Percentiles rank a stretch among this genome's conserved stretches.
These are phyloP conservation scores for Poecilobothrus nobilitatus DNA, from an alignment of 2,888 invertebrate species.

Conservation along the genomic window DNA sequence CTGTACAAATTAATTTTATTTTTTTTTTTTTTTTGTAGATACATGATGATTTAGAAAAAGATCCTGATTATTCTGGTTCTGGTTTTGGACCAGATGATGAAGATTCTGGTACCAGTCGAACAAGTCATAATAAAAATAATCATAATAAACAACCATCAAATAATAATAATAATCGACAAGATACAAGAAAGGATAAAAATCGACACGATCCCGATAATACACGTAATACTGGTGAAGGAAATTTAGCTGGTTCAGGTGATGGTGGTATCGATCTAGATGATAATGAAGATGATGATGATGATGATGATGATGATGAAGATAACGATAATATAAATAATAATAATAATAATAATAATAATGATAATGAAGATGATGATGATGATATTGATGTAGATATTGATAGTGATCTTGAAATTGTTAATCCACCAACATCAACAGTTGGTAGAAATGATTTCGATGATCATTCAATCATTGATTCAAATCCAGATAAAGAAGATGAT, in stretches of 20 bases:
- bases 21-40: slow-evolving; percentile 32
- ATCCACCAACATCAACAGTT: not conserved
- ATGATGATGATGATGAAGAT: slow-evolving; percentile 21
- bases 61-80: slow-evolving; percentile 76
- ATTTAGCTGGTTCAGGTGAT: slow-evolving; percentile 30
- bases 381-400: slow-evolving; percentile 7
- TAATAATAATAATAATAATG: slow-evolving; percentile 18
- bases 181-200: slow-evolving; percentile 31
- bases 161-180: slow-evolving; percentile 32
- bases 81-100: slow-evolving; percentile 80
- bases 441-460: slow-evolving; percentile 14
- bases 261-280: slow-evolving; percentile 17
- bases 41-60: slow-evolving; percentile 50
- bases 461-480: slow-evolving; percentile 7
- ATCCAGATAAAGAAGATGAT: slow-evolving; percentile 17
- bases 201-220: slow-evolving; percentile 25
- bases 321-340: slow-evolving; percentile 11
- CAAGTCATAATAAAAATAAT: slow-evolving; percentile 26
- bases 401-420: not conserved
- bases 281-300: slow-evolving; percentile 11
- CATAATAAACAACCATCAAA: slow-evolving; percentile 25
- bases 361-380: slow-evolving; percentile 17
- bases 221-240: slow-evolving; percentile 42
- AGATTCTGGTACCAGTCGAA: slow-evolving; percentile 46
- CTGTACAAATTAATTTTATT: not conserved